Percentiles rank a stretch among this genome's conserved stretches.
Evolutionary conservation across 1,140 invertebrate genomes (phyloP).

Genomic region (Drosophila sp.): DNA sequence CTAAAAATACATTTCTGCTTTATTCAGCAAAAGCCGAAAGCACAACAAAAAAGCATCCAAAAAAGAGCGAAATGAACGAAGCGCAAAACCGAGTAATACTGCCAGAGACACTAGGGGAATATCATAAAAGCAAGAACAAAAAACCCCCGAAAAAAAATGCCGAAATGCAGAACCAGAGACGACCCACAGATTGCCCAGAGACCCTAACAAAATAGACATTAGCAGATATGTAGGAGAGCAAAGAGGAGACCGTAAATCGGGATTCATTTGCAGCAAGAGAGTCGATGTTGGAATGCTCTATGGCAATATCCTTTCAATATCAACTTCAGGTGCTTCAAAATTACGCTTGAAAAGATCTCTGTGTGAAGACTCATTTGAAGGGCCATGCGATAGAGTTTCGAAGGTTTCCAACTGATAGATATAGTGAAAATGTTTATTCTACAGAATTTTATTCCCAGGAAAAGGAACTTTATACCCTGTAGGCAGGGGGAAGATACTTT

Average conservation of each 20-base stretch:
- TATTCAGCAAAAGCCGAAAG: conserved; percentile 46
- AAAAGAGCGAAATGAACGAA: conserved; percentile 15
- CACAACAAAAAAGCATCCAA: conserved; percentile 8
- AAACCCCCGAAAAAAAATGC: conserved; percentile 29
- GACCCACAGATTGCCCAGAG: conserved; percentile 28
- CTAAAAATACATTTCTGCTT: conserved; percentile 77
- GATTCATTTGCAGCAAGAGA: neutral
- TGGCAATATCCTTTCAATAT: neutral
- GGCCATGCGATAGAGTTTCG: too few relatives aligned
- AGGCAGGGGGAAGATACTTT: too few relatives aligned
- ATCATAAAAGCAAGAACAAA: conserved; percentile 42
- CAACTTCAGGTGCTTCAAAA: too few relatives aligned
- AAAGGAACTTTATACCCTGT: too few relatives aligned
- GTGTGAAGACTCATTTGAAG: too few relatives aligned
- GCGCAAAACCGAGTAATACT: conserved; percentile 54
- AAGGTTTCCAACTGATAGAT: too few relatives aligned
- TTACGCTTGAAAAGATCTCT: too few relatives aligned
- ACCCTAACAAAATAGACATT: conserved; percentile 49
- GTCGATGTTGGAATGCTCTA: neutral
- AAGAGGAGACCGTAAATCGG: conserved; percentile 8
- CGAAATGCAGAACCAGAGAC: conserved; percentile 50
- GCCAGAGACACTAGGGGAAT: conserved; percentile 58
- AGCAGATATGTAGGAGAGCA: conserved; percentile 31
- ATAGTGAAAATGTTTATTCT: too few relatives aligned
- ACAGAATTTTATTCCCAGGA: too few relatives aligned